Evolutionary conservation across 2,797 vertebrate genomes (phyloP), one percentile per base, ranked within the genome.

Genomic region (Melanotaenia boesemani): DNA sequence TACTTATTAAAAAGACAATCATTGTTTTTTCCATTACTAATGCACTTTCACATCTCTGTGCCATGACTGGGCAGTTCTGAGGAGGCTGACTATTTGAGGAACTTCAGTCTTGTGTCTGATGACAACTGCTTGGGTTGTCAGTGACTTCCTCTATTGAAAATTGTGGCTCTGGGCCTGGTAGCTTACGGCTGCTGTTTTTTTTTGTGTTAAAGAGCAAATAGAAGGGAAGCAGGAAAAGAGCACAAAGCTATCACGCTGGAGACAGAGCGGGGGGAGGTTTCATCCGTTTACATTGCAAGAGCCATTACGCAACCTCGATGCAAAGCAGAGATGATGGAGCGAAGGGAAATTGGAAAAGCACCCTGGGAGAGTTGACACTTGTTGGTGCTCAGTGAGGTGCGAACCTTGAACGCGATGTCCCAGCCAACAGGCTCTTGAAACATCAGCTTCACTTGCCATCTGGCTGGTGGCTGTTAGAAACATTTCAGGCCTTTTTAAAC

Each of bases 351-450:
- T 77, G 74, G 67, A 73, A 82, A 73, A 60, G 71, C 76, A 75
- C 83, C 87, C 86, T 94, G 90, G 88, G 90, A 91, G 90, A 91
- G 88, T 92, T 93, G 85, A 90, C 91, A 92, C 92, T 92, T 91
- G 83, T 77, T 79, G 72, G 82, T 92, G 87, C 88, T 83, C 89
- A 83, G 82, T 79, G 87, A 92, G 84, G 91, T 89, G 92, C 78
- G 76, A 92, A 88, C 77, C 78, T 84, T 78, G 76, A 79, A 86
- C 61, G 62, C 55, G 1, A 68, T 79, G 88, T 88, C 76, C 81
- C 18, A 61, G 81, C 83, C 87, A 87, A 74, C 83, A 63, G 77
- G 22, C 63, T 58, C 74, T 75, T 44, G 55, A 79, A 90, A 87
- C 83, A 83, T 85, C 86, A 79, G 79, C 79, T 68, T 61, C 0